Evolutionary conservation across 2,113 vertebrate genomes (phyloP).

Genomic region (Oreochromis spilurus): DNA sequence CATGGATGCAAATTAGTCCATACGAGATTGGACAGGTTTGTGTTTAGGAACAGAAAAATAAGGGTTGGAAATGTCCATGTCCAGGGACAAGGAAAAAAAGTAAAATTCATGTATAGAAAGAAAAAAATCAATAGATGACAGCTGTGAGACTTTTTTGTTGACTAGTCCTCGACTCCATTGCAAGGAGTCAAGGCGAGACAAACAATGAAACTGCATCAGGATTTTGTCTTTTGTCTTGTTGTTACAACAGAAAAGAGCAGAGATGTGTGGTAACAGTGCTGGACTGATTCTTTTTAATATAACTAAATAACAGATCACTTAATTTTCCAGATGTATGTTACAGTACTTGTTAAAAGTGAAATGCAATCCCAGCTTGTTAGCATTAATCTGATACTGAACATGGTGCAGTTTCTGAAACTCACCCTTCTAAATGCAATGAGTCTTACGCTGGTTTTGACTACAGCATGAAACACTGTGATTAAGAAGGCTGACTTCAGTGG

Average conservation of each 20-base stretch:
- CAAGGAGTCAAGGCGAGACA: background rate
- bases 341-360: background rate
- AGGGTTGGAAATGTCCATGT: fast-evolving
- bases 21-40: background rate
- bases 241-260: background rate
- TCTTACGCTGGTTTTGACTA: background rate
- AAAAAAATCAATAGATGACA: background rate
- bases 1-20: background rate
- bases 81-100: background rate
- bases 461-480: background rate
- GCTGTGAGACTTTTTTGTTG: background rate
- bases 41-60: fast-evolving
- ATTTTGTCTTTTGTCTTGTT: background rate
- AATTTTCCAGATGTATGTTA: background rate
- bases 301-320: background rate
- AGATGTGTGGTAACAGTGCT: background rate
- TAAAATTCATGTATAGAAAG: background rate
- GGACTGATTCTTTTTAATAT: background rate
- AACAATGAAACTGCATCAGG: background rate
- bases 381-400: background rate
- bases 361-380: background rate
- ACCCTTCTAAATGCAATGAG: background rate
- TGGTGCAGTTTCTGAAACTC: background rate
- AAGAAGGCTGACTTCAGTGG: background rate
- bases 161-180: background rate